Conservation (phyloP, 2,113 vertebrate species). For the Chrysochloris asiatica region DNA sequence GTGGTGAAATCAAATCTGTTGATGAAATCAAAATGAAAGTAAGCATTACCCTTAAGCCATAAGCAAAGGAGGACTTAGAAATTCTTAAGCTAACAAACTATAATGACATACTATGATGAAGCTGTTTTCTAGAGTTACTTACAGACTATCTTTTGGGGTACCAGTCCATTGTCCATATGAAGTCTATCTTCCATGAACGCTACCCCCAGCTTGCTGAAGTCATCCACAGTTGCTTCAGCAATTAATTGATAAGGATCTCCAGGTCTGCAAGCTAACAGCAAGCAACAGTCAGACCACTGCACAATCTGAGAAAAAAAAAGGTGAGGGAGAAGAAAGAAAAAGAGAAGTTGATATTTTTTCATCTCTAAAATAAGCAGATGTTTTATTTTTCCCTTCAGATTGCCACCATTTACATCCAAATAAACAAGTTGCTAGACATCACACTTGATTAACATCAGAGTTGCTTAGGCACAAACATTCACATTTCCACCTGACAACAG, state of each 20-base stretch:
- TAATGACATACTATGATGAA: rapidly evolving
- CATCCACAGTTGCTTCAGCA: constrained; percentile 91
- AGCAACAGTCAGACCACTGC: constrained; percentile 93
- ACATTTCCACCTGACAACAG: background rate
- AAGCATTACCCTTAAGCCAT: background rate
- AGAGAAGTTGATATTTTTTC: background rate
- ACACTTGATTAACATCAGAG: background rate
- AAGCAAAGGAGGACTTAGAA: too few relatives aligned
- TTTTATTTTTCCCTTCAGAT: background rate
- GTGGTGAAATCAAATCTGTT: background rate
- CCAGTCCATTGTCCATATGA: constrained; percentile 92
- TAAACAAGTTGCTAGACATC: background rate
- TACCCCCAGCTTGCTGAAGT: constrained; percentile 93
- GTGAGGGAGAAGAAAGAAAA: background rate
- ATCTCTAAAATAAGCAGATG: background rate
- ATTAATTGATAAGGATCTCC: constrained; percentile 90
- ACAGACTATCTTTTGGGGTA: constrained; percentile 95
- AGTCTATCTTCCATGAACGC: constrained; percentile 96
- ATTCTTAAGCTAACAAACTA: background rate
- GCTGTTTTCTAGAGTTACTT: constrained; percentile 76
- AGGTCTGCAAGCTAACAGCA: constrained; percentile 89
- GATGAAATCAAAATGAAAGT: background rate
- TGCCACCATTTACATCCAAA: background rate
- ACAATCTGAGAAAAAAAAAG: constrained; percentile 85
- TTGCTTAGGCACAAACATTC: background rate